These are phyloP conservation scores for Galbula dea DNA, from an alignment of 2,113 vertebrate species.

Conservation along the genomic window DNA sequence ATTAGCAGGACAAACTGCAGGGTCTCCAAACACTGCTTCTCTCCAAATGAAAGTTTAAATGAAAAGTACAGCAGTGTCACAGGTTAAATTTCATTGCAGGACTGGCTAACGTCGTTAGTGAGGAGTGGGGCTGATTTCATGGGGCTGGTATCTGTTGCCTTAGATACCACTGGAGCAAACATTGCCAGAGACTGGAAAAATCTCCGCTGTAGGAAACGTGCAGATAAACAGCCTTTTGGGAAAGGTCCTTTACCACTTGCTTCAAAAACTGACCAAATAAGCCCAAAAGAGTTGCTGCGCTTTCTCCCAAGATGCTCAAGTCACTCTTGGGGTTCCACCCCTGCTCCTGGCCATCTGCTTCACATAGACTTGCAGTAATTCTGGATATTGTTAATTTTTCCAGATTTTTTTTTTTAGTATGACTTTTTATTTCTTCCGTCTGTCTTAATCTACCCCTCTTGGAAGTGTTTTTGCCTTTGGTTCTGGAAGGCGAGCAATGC, in stretches of 20 bases:
- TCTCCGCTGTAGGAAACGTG: neutral
- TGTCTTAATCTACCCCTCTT: constrained; percentile 18
- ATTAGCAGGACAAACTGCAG: constrained; percentile 82
- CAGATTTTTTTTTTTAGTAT: neutral
- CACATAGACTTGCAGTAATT: neutral
- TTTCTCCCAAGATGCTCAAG: neutral
- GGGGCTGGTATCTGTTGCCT: constrained; percentile 75
- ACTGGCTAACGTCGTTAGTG: constrained; percentile 75
- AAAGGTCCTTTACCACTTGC: constrained; percentile 8
- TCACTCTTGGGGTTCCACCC: neutral
- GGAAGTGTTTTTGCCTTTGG: constrained; percentile 6
- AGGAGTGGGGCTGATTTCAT: constrained; percentile 72
- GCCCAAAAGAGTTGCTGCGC: neutral
- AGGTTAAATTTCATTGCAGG: constrained; percentile 82
- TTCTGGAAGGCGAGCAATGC: neutral
- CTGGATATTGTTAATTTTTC: constrained; percentile 21
- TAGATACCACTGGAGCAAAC: constrained; percentile 72
- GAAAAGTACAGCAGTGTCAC: constrained; percentile 82
- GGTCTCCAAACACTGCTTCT: constrained; percentile 79
- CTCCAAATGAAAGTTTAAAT: constrained; percentile 85
- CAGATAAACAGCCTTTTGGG: constrained; percentile 57
- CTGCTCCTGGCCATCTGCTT: neutral
- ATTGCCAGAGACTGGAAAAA: constrained; percentile 57
- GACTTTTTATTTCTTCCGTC: neutral
- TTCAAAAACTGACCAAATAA: constrained; percentile 36